Evolutionary conservation across 2,797 vertebrate species (phyloP).

Genomic region (Linurgus olivaceus): DNA sequence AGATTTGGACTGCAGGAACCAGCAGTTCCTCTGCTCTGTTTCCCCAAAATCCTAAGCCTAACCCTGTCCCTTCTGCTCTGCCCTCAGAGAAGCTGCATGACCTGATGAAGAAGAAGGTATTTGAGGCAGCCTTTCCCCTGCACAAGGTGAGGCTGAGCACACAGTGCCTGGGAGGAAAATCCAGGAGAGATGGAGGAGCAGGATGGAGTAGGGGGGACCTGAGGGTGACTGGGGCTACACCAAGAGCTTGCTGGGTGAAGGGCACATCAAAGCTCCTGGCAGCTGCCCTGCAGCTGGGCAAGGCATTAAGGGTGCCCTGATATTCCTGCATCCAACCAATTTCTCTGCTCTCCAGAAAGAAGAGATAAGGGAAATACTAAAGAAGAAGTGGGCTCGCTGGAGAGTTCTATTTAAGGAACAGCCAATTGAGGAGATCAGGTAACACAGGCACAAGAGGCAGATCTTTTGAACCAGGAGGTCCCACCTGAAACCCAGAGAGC

Average conservation of each 20-base stretch:
- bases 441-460: not conserved
- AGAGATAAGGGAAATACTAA: not conserved
- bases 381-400: conserved; percentile 86
- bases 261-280: accelerated
- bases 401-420: conserved; percentile 76
- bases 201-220: not conserved
- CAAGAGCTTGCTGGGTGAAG: not conserved
- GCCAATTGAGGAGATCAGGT: conserved; percentile 88
- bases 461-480: not conserved
- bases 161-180: not conserved
- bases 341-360: conserved; percentile 36
- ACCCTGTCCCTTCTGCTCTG: not conserved
- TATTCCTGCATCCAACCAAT: not conserved
- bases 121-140: conserved; percentile 85
- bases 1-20: not conserved
- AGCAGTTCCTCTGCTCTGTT: not conserved
- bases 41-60: not conserved
- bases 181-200: not conserved
- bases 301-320: not conserved
- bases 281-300: not conserved
- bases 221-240: not conserved
- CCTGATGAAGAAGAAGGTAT: conserved; percentile 82
- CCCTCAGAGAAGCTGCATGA: conserved; percentile 77
- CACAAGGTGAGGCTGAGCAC: conserved; percentile 78
- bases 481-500: not conserved